Conservation (phyloP, 2,888 invertebrate species). For the Eupithecia subumbrata region DNA sequence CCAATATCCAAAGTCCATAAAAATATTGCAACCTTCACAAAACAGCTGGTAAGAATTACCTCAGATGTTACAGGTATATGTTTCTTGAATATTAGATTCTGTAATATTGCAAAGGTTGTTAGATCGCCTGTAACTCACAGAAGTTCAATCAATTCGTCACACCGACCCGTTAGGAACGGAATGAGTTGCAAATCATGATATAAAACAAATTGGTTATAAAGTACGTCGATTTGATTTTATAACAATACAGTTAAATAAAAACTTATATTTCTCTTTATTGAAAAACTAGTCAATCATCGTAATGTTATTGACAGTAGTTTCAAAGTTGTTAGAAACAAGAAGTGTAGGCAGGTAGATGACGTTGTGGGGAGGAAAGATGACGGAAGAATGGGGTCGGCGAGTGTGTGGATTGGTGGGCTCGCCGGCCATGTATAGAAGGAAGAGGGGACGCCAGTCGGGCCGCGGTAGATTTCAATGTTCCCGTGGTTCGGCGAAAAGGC, state of each 20-base stretch:
- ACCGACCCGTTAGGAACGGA: constrained; percentile 3
- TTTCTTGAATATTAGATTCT: background rate
- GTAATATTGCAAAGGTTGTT: background rate
- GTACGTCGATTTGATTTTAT: background rate
- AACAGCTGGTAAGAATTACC: background rate
- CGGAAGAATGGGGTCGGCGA: no score
- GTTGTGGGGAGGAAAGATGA: no score
- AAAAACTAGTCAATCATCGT: no score
- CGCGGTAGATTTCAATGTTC: no score
- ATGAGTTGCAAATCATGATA: background rate
- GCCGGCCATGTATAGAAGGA: no score
- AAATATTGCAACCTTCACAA: background rate
- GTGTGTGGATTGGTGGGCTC: no score
- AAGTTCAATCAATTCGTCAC: constrained; percentile 6
- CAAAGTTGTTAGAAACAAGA: background rate
- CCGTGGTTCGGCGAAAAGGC: no score
- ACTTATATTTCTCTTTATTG: background rate
- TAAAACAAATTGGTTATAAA: background rate
- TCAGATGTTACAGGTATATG: background rate
- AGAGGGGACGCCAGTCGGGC: no score
- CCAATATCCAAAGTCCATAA: background rate
- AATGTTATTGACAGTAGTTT: background rate
- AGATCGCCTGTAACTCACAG: background rate
- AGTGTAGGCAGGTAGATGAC: no score
- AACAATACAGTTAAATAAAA: background rate